Percentiles rank a stretch among this genome's conserved stretches.
These are phyloP conservation scores for Halichoerus grypus DNA, from an alignment of 2,113 vertebrate species.

Conservation along the genomic window DNA sequence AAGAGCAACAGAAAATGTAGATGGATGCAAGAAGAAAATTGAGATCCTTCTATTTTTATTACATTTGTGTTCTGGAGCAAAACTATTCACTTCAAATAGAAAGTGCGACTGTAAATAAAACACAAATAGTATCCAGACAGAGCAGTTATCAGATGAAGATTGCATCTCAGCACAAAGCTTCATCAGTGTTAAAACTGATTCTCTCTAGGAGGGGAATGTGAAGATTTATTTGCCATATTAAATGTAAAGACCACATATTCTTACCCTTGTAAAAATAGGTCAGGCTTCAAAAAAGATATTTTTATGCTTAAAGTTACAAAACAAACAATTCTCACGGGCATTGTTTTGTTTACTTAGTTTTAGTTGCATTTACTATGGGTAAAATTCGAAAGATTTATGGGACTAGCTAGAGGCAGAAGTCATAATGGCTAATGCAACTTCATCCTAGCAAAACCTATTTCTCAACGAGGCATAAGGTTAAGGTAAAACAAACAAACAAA, in stretches of 20 bases:
- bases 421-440: constrained; percentile 57
- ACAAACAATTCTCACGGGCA: constrained; percentile 43
- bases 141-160: constrained; percentile 23
- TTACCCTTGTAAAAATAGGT: constrained; percentile 67
- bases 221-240: constrained; percentile 43
- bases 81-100: constrained; percentile 46
- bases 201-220: background rate
- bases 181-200: constrained; percentile 43
- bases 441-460: constrained; percentile 33
- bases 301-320: constrained; percentile 65
- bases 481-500: constrained; percentile 44
- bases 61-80: constrained; percentile 39
- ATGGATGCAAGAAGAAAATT: background rate
- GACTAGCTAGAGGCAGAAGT: constrained; percentile 49
- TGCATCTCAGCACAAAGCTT: constrained; percentile 11
- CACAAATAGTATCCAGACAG: background rate
- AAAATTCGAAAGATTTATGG: constrained; percentile 72
- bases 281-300: constrained; percentile 67
- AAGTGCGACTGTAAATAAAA: constrained; percentile 42
- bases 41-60: constrained; percentile 9
- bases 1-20: background rate
- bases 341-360: constrained; percentile 71
- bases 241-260: constrained; percentile 40
- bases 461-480: constrained; percentile 25
- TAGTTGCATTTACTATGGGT: constrained; percentile 53